Evolutionary conservation across 2,888 invertebrate species (phyloP).

Genomic region (Lasioglossum pauxillum): DNA sequence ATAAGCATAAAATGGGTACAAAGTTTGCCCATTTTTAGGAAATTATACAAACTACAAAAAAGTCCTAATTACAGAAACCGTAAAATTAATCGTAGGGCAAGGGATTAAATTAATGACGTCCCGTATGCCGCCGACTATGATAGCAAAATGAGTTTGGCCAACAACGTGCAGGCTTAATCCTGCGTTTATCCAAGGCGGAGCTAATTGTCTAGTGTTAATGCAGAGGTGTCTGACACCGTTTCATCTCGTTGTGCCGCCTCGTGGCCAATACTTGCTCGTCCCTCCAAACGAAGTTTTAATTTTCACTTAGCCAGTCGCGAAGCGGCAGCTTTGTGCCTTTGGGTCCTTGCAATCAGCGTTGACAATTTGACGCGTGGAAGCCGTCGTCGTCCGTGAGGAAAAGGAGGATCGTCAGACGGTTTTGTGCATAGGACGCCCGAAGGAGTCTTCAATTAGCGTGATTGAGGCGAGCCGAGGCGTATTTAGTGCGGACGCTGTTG

Average conservation of each 20-base stretch:
- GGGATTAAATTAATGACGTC: no score
- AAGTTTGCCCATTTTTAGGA: no score
- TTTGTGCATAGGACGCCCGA: slow-evolving; percentile 35
- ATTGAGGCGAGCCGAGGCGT: slow-evolving; percentile 58
- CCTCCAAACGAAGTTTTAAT: slow-evolving; percentile 66
- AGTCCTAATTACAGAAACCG: no score
- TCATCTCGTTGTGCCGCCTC: slow-evolving; percentile 21
- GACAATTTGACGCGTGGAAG: slow-evolving; percentile 51
- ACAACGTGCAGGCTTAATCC: slow-evolving; percentile 41
- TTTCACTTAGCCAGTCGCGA: slow-evolving; percentile 47
- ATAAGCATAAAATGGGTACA: no score
- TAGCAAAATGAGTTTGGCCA: not conserved
- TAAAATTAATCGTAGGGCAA: no score
- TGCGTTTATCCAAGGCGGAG: slow-evolving; percentile 22
- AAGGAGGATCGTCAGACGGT: slow-evolving; percentile 34
- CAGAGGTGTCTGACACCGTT: slow-evolving; percentile 44
- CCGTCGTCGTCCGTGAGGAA: not conserved
- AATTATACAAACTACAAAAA: no score
- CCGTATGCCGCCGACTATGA: not conserved
- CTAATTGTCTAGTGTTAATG: slow-evolving; percentile 53
- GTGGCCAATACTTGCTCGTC: slow-evolving; percentile 47
- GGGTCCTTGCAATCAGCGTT: slow-evolving; percentile 59
- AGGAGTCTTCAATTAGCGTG: slow-evolving; percentile 65
- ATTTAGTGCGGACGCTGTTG: slow-evolving; percentile 46
- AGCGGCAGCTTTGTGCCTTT: slow-evolving; percentile 29